These are phyloP conservation scores for Patiria miniata DNA, from an alignment of 35 echinoderm and acorn worm genomes.

Conservation along the genomic window DNA sequence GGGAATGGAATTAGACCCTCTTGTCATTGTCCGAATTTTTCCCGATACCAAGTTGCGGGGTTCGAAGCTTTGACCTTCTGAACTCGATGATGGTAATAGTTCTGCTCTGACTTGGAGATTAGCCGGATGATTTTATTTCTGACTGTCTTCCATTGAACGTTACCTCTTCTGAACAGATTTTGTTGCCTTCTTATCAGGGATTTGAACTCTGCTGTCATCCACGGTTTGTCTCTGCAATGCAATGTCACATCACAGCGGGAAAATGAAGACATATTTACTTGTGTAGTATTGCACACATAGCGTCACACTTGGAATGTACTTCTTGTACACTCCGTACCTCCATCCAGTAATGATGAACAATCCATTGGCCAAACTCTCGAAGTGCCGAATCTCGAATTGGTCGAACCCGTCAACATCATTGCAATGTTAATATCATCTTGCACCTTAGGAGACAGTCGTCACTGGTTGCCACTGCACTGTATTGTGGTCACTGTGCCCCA, in stretches of 20 bases:
- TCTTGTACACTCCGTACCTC: neutral
- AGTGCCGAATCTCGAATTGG: constrained; percentile 25
- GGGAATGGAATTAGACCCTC: neutral
- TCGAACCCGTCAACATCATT: neutral
- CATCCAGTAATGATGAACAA: constrained; percentile 27
- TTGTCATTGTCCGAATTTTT: constrained; percentile 29
- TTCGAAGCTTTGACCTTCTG: constrained; percentile 9
- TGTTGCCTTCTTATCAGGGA: constrained; percentile 5
- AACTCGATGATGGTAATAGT: constrained; percentile 20
- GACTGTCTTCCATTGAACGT: neutral
- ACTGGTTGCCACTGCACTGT: constrained; percentile 21
- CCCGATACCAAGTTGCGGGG: constrained; percentile 29
- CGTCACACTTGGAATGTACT: constrained; percentile 34
- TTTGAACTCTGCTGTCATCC: constrained; percentile 25
- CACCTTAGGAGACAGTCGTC: neutral
- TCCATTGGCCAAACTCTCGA: constrained; percentile 32
- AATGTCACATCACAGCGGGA: neutral
- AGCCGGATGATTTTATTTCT: neutral
- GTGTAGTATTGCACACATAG: constrained; percentile 3
- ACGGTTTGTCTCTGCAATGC: constrained; percentile 30
- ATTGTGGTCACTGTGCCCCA: constrained; percentile 53
- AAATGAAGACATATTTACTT: neutral
- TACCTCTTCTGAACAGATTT: neutral
- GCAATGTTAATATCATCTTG: neutral
- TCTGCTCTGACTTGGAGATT: constrained; percentile 13